These are phyloP conservation scores for Berghia stephanieae DNA, from an alignment of 1,140 invertebrate species.

Conservation along the genomic window DNA sequence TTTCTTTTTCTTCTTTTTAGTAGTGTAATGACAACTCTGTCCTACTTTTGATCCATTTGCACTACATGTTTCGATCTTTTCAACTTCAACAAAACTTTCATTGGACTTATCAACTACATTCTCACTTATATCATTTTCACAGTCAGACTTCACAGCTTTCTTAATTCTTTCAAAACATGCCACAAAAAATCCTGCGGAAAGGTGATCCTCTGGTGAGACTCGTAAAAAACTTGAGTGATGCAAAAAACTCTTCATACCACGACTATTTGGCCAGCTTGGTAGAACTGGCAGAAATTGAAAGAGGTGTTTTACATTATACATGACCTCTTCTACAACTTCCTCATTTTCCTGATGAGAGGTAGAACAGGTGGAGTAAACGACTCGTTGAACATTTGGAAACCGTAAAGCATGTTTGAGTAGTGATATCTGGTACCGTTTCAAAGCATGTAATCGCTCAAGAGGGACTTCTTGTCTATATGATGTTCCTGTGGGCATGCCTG, in stretches of 20 bases:
- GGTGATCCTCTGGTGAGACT: slow-evolving; percentile 77
- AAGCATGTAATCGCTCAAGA: slow-evolving; percentile 48
- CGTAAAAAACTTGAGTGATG: slow-evolving; percentile 76
- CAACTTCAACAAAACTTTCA: too few species aligned
- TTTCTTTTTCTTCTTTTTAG: too few species aligned
- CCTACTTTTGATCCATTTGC: too few species aligned
- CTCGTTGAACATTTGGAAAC: slow-evolving; percentile 83
- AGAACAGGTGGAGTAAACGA: slow-evolving; percentile 97
- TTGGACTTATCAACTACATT: too few species aligned
- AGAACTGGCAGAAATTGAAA: slow-evolving; percentile 49
- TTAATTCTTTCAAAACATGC: slow-evolving; percentile 77
- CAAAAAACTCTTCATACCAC: slow-evolving; percentile 47
- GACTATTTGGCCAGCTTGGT: slow-evolving; percentile 60
- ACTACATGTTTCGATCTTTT: too few species aligned
- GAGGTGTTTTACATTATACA: slow-evolving; percentile 50
- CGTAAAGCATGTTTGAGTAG: slow-evolving; percentile 86
- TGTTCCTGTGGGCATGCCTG: too few species aligned
- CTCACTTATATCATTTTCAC: too few species aligned
- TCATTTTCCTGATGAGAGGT: slow-evolving; percentile 92
- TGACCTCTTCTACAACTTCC: slow-evolving; percentile 76
- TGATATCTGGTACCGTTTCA: slow-evolving; percentile 85
- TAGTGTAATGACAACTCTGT: too few species aligned
- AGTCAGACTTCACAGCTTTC: too few species aligned
- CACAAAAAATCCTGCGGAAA: slow-evolving; percentile 94
- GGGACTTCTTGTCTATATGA: too few species aligned